Evolutionary conservation across 2,888 invertebrate genomes (phyloP), one percentile per base, ranked within the genome.

Genomic region (Nephrotoma flavescens): DNA sequence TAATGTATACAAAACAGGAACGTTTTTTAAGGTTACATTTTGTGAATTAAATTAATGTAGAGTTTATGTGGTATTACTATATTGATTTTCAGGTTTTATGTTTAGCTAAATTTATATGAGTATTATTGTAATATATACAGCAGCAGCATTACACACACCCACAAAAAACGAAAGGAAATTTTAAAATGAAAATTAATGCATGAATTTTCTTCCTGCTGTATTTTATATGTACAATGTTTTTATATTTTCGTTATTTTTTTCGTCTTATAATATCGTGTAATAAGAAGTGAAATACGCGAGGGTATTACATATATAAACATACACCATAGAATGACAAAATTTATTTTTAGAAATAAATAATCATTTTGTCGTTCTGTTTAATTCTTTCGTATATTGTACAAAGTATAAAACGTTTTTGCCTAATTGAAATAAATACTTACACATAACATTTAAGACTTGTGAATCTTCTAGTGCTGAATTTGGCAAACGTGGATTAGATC

Each of bases 371-470:
- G 71, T 71, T 71, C 31, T 71, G 9, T 71, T 71, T 31, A 71
- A 31, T 71, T 71, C 9, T 71, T 71, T 12, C 6, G 52, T 15
- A 57, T 15, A 57, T 31, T 31, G 31, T 31, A 31, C 31, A 31
- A 31, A 31, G 31, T 3, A 71, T 15, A 71, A 71, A 71, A 31
- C 71, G 71, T 71, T 71, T 71, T 57, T 57, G 31, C 31, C 31
- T 71, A 71, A 71, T 71, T 71, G 71, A 71, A 71, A 71, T 71
- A 71, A 71, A 71, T 92, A 96, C 97, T 97, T 93, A 97, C 97
- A 97, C 89, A 97, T 96, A 89, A 97, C 96, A 92, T 97, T 96
- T 88, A 97, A 92, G 90, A 94, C 94, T 91, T 96, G 95, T 44
- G 94, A 94, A 92, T 97, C 97, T 89, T 97, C 97, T 87, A 96